Evolutionary conservation across 2,113 vertebrate species (phyloP), one percentile per base, ranked within the genome.

Genomic region (Cinclus cinclus): DNA sequence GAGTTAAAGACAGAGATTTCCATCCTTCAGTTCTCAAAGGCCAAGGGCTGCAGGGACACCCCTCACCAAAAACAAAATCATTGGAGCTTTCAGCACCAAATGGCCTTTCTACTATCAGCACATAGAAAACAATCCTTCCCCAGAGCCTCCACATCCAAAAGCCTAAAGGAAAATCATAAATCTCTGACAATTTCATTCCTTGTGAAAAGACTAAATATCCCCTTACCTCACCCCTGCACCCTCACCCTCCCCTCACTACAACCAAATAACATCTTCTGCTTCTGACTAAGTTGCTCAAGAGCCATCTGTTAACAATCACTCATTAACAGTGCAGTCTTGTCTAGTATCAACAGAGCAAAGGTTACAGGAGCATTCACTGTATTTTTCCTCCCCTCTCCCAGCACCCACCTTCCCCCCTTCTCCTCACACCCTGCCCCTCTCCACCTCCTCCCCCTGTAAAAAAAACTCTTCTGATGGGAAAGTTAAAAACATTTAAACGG

Each of bases 401-500:
- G 93, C 87, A 91, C 50, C 71, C 95, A 93, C 82, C 63, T 93
- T 94, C 86, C 78, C 91, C 76, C 90, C 39, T 56, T 85, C 65
- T 92, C 79, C 88, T 97, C 86, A 95, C 92, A 92, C 95, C 79
- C 92, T 95, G 64, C 44, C 52, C 67, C 59, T 65, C 60, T 46
- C 25, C 44, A 62, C 50, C 42, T 50, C 88, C 70, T 85, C 46
- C n/a, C 44, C 37, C 35, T 16, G 41, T 24, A 35, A 94, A 79
- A 97, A 98, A 98, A 97, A 90, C 89, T 93, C 96, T 96, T 95
- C 97, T 97, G 97, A 97, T 91, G 95, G 96, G 96, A 98, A 98
- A 98, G 98, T 97, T 96, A 92, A 98, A 96, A 97, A 97, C 81
- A 98, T 33, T 97, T 97, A 98, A 98, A 98, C 91, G 92, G 92